phyloP scores from a whole-genome alignment of 23 tunicate species.

The Phallusia fumigata region DNA sequence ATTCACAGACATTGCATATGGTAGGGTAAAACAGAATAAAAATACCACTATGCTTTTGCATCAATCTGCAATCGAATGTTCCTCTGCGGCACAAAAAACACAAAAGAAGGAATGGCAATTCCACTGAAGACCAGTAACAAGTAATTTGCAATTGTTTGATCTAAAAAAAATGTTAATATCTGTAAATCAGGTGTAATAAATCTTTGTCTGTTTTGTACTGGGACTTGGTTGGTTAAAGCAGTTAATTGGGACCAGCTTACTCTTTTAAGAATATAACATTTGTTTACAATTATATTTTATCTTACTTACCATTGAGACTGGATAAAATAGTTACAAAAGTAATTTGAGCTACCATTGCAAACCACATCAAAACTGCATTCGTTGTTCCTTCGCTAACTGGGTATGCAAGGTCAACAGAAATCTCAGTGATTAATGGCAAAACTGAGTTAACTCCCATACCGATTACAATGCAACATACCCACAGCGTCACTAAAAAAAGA shows the following conservation, averaged over 20 bases:
- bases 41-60: not conserved
- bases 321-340: not conserved
- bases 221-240: too few relatives aligned
- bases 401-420: conserved; percentile 33
- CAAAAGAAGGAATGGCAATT: conserved; percentile 30
- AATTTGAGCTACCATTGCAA: conserved; percentile 19
- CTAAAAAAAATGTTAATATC: conserved; percentile 10
- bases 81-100: not conserved
- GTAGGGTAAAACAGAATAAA: too few relatives aligned
- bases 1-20: too few relatives aligned
- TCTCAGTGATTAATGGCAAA: conserved; percentile 36
- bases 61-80: not conserved
- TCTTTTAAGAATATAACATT: too few relatives aligned
- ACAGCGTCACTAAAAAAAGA: not conserved
- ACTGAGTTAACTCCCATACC: conserved; percentile 2
- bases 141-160: conserved; percentile 39
- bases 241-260: too few relatives aligned
- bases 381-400: conserved; percentile 59
- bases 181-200: not conserved
- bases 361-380: conserved; percentile 33
- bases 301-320: not conserved
- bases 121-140: conserved; percentile 26
- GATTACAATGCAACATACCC: not conserved
- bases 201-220: too few relatives aligned
- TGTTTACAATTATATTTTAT: not conserved